These are phyloP conservation scores for Lasioglossum albipes DNA, from an alignment of 1,140 invertebrate species.

Conservation along the genomic window DNA sequence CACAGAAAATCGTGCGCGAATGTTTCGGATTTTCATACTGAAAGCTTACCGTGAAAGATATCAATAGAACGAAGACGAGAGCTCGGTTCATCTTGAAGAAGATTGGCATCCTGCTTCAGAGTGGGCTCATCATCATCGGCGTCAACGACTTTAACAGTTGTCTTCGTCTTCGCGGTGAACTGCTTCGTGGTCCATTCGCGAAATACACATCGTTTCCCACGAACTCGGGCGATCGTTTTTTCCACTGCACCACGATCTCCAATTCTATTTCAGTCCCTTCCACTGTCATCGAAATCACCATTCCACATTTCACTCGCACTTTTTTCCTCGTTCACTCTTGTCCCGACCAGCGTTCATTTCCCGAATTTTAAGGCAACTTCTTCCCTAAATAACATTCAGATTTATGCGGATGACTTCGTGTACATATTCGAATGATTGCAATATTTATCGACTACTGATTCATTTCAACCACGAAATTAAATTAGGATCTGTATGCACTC, in stretches of 20 bases:
- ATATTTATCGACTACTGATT: too few relatives aligned
- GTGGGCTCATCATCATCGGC: slow-evolving; percentile 25
- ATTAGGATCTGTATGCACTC: too few relatives aligned
- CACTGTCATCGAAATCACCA: slow-evolving; percentile 13
- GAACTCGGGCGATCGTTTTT: neutral
- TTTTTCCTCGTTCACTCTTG: neutral
- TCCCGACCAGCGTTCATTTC: neutral
- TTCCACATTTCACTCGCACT: slow-evolving; percentile 22
- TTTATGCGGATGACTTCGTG: too few relatives aligned
- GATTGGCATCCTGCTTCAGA: slow-evolving; percentile 32
- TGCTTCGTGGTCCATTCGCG: neutral
- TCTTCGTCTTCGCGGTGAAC: slow-evolving; percentile 2
- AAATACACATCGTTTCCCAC: slow-evolving; percentile 10
- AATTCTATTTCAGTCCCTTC: neutral
- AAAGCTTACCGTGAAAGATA: slow-evolving; percentile 58
- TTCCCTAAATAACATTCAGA: neutral
- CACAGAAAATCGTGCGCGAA: too few relatives aligned
- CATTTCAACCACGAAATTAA: too few relatives aligned
- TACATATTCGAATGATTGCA: too few relatives aligned
- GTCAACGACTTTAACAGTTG: neutral
- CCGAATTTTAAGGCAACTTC: neutral
- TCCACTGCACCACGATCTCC: neutral
- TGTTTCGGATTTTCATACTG: neutral
- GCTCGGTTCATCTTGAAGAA: slow-evolving; percentile 51
- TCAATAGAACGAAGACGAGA: slow-evolving; percentile 45